These are phyloP conservation scores for Erannis defoliaria DNA, from an alignment of 2,888 invertebrate genomes.

Conservation along the genomic window DNA sequence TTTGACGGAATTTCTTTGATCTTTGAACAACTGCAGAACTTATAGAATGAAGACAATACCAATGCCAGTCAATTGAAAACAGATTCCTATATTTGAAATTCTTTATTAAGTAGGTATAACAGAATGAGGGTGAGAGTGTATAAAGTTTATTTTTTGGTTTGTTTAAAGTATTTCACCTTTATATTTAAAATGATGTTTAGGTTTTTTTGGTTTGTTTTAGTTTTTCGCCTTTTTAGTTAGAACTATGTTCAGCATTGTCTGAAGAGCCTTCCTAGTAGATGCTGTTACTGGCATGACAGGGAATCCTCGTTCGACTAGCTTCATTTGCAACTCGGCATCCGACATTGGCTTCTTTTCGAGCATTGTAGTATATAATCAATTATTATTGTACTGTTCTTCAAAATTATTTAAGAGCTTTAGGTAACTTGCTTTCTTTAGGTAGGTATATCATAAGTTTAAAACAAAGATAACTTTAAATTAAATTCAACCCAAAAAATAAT, in stretches of 20 bases:
- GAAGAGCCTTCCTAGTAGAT: conserved; percentile 6
- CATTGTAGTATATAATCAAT: neutral
- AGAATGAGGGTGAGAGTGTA: too few relatives aligned
- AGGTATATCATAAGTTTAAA: neutral
- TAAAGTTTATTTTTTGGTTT: too few relatives aligned
- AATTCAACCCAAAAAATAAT: neutral
- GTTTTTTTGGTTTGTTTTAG: neutral
- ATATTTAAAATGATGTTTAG: neutral
- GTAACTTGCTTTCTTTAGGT: neutral
- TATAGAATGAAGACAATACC: too few relatives aligned
- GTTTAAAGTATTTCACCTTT: too few relatives aligned
- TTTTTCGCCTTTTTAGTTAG: neutral
- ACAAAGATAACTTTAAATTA: neutral
- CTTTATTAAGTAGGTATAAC: too few relatives aligned
- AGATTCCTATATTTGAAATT: too few relatives aligned
- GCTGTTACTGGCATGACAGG: conserved; percentile 11
- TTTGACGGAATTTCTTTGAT: too few relatives aligned
- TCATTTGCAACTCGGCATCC: neutral
- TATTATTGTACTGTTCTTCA: too few relatives aligned
- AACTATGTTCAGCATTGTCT: neutral
- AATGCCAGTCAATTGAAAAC: too few relatives aligned
- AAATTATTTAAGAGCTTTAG: neutral
- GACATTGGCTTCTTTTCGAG: neutral
- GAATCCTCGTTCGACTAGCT: conserved; percentile 1
- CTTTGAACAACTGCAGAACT: too few relatives aligned